These are phyloP conservation scores for Coelopa frigida DNA, from an alignment of 1,140 invertebrate species.

Conservation along the genomic window DNA sequence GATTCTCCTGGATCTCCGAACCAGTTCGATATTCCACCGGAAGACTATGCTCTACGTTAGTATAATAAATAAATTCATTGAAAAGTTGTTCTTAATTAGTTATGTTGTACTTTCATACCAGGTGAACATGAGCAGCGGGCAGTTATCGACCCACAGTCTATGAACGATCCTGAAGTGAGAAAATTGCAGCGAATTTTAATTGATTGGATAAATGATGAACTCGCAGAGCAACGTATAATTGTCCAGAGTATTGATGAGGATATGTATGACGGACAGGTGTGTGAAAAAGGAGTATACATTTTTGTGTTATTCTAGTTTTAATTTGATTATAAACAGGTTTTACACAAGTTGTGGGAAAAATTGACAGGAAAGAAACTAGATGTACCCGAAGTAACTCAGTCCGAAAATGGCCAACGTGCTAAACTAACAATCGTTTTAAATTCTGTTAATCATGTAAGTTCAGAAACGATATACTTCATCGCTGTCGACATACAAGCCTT, in stretches of 20 bases:
- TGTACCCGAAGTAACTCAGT: conserved; percentile 97
- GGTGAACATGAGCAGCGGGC: conserved; percentile 95
- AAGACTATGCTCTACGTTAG: conserved; percentile 84
- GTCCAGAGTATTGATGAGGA: conserved; percentile 96
- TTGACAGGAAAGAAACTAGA: conserved; percentile 84
- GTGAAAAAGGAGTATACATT: background rate
- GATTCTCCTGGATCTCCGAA: conserved; percentile 87
- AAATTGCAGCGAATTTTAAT: conserved; percentile 85
- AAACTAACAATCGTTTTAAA: conserved; percentile 86
- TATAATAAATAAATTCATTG: conserved; percentile 15
- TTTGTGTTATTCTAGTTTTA: background rate
- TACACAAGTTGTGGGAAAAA: conserved; percentile 95
- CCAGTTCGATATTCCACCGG: conserved; percentile 77
- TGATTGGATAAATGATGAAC: conserved; percentile 97
- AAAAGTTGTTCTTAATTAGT: conserved; percentile 2
- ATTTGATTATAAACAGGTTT: too few species aligned
- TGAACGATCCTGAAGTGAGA: conserved; percentile 78
- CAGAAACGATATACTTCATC: background rate
- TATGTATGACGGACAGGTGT: conserved; percentile 95
- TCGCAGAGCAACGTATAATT: conserved; percentile 94
- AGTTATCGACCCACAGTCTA: conserved; percentile 84
- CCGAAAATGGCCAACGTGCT: conserved; percentile 94
- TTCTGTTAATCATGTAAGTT: conserved; percentile 68
- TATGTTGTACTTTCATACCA: conserved; percentile 31
- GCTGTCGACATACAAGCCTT: background rate